A percentile compares a stretch with the other conserved stretches of the same genome.
These are phyloP conservation scores for Aeoliscus strigatus DNA, from an alignment of 2,797 vertebrate genomes.

Conservation along the genomic window DNA sequence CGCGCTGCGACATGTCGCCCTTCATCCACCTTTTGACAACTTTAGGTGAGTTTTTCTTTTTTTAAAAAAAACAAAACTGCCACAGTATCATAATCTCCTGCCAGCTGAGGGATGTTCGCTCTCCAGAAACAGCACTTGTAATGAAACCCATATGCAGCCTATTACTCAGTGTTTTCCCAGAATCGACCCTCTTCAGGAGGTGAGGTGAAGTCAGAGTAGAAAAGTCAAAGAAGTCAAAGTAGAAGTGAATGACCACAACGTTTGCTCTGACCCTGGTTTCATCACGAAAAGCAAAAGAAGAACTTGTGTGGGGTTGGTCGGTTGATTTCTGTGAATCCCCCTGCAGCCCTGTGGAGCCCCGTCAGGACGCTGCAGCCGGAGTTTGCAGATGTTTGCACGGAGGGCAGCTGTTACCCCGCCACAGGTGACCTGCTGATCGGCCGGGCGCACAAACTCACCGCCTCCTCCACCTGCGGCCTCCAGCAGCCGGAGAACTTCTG, in stretches of 20 bases:
- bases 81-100: too few relatives aligned
- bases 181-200: background rate
- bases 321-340: slow-evolving; percentile 1
- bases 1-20: slow-evolving; percentile 56
- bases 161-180: slow-evolving; percentile 7
- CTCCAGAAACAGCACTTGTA: slow-evolving; percentile 23
- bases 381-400: slow-evolving; percentile 83
- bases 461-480: slow-evolving; percentile 88
- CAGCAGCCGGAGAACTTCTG: slow-evolving; percentile 82
- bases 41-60: slow-evolving; percentile 62
- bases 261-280: background rate
- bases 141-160: slow-evolving; percentile 43
- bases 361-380: slow-evolving; percentile 75
- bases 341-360: slow-evolving; percentile 64
- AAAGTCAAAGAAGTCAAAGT: too few relatives aligned
- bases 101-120: slow-evolving; percentile 2
- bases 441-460: slow-evolving; percentile 78
- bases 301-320: background rate
- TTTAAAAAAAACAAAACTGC: too few relatives aligned
- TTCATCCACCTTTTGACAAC: slow-evolving; percentile 43
- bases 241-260: too few relatives aligned
- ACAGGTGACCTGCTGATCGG: slow-evolving; percentile 95
- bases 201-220: background rate
- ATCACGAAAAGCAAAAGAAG: slow-evolving; percentile 4
- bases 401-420: slow-evolving; percentile 95